Conservation (phyloP, 2,797 vertebrate species). For the Rallus crepitans region DNA sequence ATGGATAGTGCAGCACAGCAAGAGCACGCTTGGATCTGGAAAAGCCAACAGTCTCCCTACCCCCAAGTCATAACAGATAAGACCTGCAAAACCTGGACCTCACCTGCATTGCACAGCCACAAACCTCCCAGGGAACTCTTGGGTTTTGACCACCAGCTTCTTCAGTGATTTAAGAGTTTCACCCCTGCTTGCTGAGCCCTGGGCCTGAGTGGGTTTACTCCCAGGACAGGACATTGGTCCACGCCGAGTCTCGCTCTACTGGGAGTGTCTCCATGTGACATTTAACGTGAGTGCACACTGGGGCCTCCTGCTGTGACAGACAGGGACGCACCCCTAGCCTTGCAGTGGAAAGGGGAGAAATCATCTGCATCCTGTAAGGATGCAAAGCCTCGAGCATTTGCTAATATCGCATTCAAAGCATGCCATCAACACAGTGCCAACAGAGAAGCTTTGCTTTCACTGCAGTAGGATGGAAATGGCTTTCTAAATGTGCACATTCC, state of each 20-base stretch:
- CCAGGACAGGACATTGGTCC: fast-evolving
- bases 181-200: background rate
- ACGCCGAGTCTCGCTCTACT: fast-evolving
- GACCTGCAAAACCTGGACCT: background rate
- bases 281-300: background rate
- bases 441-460: background rate
- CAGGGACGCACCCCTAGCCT: background rate
- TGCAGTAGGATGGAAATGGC: background rate
- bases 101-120: background rate
- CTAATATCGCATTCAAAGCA: background rate
- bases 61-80: background rate
- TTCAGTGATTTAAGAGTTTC: fast-evolving
- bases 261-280: fast-evolving
- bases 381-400: background rate
- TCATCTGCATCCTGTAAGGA: background rate
- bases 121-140: background rate
- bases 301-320: background rate
- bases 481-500: background rate
- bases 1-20: background rate
- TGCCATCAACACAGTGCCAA: fast-evolving
- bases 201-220: background rate
- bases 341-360: background rate
- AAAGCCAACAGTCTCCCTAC: background rate
- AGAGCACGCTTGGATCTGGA: fast-evolving
- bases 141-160: background rate